A percentile compares a stretch with the other conserved stretches of the same genome.
phyloP scores from a whole-genome alignment of 2,113 vertebrate species.

The Salvelinus sp. region DNA sequence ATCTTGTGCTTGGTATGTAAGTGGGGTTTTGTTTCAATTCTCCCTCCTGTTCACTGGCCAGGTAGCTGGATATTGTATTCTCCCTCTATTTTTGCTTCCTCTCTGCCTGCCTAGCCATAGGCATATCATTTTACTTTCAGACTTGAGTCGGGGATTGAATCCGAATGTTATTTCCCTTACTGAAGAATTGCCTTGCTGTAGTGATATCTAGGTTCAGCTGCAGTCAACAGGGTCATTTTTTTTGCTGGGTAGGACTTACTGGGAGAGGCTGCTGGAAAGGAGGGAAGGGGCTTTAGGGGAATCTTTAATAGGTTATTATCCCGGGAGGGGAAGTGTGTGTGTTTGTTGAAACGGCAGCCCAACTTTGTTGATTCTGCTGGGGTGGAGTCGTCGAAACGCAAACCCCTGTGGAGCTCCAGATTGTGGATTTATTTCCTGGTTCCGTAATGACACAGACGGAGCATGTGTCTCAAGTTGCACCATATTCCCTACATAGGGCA shows the following conservation, averaged over 20 bases:
- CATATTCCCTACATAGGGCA: too few species aligned
- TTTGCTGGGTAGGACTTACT: background rate
- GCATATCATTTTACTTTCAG: constrained; percentile 42
- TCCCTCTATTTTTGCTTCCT: background rate
- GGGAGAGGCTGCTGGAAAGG: too few species aligned
- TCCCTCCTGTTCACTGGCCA: background rate
- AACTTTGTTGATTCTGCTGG: constrained; percentile 43
- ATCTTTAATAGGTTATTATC: constrained; percentile 40
- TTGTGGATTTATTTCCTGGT: constrained; percentile 4
- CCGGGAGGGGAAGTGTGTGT: constrained; percentile 28
- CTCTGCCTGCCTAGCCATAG: background rate
- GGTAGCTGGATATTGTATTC: background rate
- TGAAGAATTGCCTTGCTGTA: constrained; percentile 4
- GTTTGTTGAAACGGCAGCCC: constrained; percentile 19
- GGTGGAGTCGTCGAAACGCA: constrained; percentile 13
- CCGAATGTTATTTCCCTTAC: constrained; percentile 31
- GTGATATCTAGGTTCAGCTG: background rate
- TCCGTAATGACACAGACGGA: constrained; percentile 38
- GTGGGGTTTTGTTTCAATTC: background rate
- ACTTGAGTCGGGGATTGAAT: constrained; percentile 40
- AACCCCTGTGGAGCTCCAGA: constrained; percentile 13
- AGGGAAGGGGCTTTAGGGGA: constrained; percentile 1
- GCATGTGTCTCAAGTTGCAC: too few species aligned
- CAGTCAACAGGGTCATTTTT: constrained; percentile 14
- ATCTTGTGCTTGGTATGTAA: background rate